Base-by-base conservation (phyloP, 2,888 invertebrate species). In the Drosophila histrio region DNA sequence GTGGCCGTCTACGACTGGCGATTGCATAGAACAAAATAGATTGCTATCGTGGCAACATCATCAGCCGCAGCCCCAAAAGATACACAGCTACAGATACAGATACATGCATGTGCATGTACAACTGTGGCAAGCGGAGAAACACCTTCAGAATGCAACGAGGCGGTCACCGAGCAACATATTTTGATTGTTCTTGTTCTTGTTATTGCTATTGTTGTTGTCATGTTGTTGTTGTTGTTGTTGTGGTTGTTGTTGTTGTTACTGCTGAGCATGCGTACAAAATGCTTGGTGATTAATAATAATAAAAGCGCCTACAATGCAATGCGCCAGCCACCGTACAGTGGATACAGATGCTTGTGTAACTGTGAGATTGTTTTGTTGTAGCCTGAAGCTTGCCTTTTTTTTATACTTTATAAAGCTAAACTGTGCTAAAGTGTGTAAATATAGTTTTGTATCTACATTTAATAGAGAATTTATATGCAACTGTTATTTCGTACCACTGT, bases 21-120 rank as follows among this genome's bases (percentile, higher is more conserved):
- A 74, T 72, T 63, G 79, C 87, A 87, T 87, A 87, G 83, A 79
- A 86, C 81, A 81, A 87, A 88, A 87, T 87, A 86, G 84, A 86
- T 86, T 88, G 86, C 88, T 87, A 86, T 86, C 86, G 86, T 86
- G 86, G 84, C 88, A 79, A 84, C 87, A 88, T 88, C 88, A 86
- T 86, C 85, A 86, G 80, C 68, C 62, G 81, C 81, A 52, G 72
- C 70, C 66, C 68, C 59, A 68, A 73, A 70, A 81, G 72, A 69
- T 71, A 76, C 64, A 70, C 63, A 70, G 46, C 38, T 54, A 64
- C 47, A 50, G 50, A 41, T 47, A 57, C 49, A 47, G 22, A 32
- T 53, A 41, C 38, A 26, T 41, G 32, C 32, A 24, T 68, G 57
- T 54, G 62, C 56, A 52, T 60, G 49, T 34, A 36, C 22, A 49